phyloP scores from a whole-genome alignment of 2,888 invertebrate genomes.

The Drosophila histrio region DNA sequence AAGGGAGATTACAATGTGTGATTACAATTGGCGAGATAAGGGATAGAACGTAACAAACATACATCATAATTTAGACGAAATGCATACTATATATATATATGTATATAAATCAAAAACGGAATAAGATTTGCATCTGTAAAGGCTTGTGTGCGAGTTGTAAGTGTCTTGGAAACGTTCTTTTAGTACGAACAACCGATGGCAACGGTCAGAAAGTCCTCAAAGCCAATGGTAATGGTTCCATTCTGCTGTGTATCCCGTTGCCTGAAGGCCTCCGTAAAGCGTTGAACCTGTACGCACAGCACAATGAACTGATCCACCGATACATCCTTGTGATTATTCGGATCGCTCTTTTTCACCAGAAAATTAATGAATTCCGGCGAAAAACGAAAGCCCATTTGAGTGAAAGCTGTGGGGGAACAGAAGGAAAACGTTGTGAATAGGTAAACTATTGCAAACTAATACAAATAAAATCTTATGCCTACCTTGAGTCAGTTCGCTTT shows the following conservation, averaged over 20 bases:
- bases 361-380: constrained; percentile 91
- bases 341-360: constrained; percentile 89
- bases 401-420: constrained; percentile 86
- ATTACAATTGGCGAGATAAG: constrained; percentile 38
- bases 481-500: constrained; percentile 91
- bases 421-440: neutral
- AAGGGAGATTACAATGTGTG: constrained; percentile 53
- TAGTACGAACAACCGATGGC: constrained; percentile 89
- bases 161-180: neutral
- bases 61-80: constrained; percentile 47
- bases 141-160: constrained; percentile 15
- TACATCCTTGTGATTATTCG: constrained; percentile 86
- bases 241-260: constrained; percentile 91
- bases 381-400: constrained; percentile 95
- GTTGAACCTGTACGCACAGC: constrained; percentile 93
- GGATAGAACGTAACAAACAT: constrained; percentile 29
- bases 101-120: constrained; percentile 41
- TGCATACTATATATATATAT: constrained; percentile 29
- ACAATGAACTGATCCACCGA: constrained; percentile 96
- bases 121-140: constrained; percentile 45
- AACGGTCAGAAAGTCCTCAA: constrained; percentile 95
- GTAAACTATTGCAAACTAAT: too few relatives aligned
- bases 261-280: constrained; percentile 94
- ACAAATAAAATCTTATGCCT: too few relatives aligned
- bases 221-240: constrained; percentile 92